A percentile compares a stretch with the other conserved stretches of the same genome.
phyloP scores from a whole-genome alignment of 2,113 vertebrate genomes.

The Chaetodon trifascialis region DNA sequence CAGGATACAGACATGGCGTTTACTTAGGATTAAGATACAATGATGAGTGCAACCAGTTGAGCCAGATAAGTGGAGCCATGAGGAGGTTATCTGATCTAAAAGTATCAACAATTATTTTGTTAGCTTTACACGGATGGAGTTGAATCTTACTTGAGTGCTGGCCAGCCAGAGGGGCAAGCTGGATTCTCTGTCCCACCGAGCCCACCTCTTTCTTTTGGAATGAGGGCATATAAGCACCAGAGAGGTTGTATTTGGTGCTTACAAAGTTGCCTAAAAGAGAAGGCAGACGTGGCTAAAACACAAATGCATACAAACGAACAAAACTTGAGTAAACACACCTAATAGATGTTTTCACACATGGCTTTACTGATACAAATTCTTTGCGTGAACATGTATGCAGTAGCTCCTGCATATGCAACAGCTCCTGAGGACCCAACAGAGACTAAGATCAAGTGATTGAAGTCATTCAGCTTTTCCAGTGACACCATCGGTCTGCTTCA shows the following conservation, averaged over 20 bases:
- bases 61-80: neutral
- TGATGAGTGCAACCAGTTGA: neutral
- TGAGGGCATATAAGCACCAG: constrained; percentile 87
- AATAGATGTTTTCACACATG: constrained; percentile 12
- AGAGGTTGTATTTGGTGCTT: constrained; percentile 86
- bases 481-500: constrained; percentile 30
- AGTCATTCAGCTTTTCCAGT: constrained; percentile 44
- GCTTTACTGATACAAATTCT: neutral
- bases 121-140: neutral
- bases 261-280: constrained; percentile 86
- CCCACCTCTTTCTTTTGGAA: constrained; percentile 96
- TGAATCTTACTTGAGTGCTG: constrained; percentile 85
- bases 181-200: constrained; percentile 93
- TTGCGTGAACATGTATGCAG: neutral
- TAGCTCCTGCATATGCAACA: constrained; percentile 37
- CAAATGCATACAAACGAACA: neutral
- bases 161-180: constrained; percentile 88
- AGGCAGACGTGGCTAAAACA: constrained; percentile 2
- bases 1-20: neutral
- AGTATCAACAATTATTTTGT: neutral
- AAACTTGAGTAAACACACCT: neutral
- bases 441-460: constrained; percentile 38
- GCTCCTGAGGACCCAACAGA: constrained; percentile 24
- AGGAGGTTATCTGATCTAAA: neutral
- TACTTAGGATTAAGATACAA: neutral